Conservation (phyloP, 1,140 invertebrate species). For the Acromyrmex charruanus region DNA sequence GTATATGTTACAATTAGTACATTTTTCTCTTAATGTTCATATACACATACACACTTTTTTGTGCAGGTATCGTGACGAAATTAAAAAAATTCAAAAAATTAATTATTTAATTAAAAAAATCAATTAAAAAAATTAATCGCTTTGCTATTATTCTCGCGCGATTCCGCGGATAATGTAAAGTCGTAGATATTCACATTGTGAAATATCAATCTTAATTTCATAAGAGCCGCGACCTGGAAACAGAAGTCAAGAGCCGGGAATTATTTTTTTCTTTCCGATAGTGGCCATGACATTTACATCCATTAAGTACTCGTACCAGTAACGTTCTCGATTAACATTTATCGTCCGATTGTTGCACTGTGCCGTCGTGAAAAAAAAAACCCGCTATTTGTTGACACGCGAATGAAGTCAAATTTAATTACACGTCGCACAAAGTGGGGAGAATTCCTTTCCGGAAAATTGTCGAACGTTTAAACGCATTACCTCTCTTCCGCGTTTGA, state of each 20-base stretch:
- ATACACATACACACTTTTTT: too few species aligned
- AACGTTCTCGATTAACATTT: constrained; percentile 15
- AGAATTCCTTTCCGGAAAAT: background rate
- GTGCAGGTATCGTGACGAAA: background rate
- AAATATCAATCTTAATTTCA: constrained; percentile 52
- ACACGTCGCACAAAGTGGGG: background rate
- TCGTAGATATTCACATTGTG: constrained; percentile 37
- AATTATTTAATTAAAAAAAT: too few species aligned
- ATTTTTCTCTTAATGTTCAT: too few species aligned
- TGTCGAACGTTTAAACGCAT: constrained; percentile 21
- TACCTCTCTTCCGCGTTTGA: background rate
- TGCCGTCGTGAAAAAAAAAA: background rate
- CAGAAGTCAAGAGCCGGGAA: constrained; percentile 20
- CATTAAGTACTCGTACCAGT: background rate
- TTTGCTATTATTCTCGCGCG: background rate
- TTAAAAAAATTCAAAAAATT: background rate
- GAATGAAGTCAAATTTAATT: constrained; percentile 15
- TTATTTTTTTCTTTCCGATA: constrained; percentile 9
- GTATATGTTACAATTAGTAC: too few species aligned
- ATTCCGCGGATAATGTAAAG: constrained; percentile 45
- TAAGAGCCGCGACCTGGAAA: background rate
- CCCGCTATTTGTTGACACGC: too few species aligned
- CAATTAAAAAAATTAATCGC: background rate
- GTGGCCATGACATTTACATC: constrained; percentile 11
- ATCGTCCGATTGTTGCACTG: background rate